Evolutionary conservation across 2,888 invertebrate species (phyloP).

Genomic region (Phlogophora meticulosa): DNA sequence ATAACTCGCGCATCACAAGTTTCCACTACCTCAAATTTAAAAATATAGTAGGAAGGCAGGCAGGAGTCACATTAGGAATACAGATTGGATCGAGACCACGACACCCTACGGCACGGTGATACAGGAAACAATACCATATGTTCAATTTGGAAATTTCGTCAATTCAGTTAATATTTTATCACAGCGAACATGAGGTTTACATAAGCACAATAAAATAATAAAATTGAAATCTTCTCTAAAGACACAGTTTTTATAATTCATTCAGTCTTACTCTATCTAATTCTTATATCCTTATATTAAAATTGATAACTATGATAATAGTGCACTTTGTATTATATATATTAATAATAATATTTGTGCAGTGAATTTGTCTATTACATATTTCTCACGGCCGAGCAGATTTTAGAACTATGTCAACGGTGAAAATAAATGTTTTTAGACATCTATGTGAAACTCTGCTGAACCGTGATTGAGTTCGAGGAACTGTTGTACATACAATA

Average conservation of each 20-base stretch:
- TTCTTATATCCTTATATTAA: slow-evolving; percentile 72
- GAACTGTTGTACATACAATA: slow-evolving; percentile 84
- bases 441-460: slow-evolving; percentile 69
- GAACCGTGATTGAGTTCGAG: slow-evolving; percentile 79
- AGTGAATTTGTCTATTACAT: slow-evolving; percentile 73
- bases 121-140: slow-evolving; percentile 41
- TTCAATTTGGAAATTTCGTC: slow-evolving; percentile 64
- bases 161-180: slow-evolving; percentile 76
- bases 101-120: slow-evolving; percentile 16
- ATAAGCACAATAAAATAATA: slow-evolving; percentile 76
- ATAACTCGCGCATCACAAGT: slow-evolving; percentile 42
- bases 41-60: slow-evolving; percentile 50
- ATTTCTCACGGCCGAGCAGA: slow-evolving; percentile 78
- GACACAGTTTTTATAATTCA: slow-evolving; percentile 77
- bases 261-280: slow-evolving; percentile 88
- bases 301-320: slow-evolving; percentile 81
- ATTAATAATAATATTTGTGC: slow-evolving; percentile 80
- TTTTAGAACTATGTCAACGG: slow-evolving; percentile 40
- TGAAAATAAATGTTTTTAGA: slow-evolving; percentile 57
- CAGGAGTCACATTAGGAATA: slow-evolving; percentile 63
- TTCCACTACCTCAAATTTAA: slow-evolving; percentile 31
- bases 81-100: slow-evolving; percentile 30
- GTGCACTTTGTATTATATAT: slow-evolving; percentile 85
- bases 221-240: slow-evolving; percentile 72
- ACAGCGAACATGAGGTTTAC: slow-evolving; percentile 84